These are phyloP conservation scores for Macaria liturata DNA, from an alignment of 2,888 invertebrate genomes.

Conservation along the genomic window DNA sequence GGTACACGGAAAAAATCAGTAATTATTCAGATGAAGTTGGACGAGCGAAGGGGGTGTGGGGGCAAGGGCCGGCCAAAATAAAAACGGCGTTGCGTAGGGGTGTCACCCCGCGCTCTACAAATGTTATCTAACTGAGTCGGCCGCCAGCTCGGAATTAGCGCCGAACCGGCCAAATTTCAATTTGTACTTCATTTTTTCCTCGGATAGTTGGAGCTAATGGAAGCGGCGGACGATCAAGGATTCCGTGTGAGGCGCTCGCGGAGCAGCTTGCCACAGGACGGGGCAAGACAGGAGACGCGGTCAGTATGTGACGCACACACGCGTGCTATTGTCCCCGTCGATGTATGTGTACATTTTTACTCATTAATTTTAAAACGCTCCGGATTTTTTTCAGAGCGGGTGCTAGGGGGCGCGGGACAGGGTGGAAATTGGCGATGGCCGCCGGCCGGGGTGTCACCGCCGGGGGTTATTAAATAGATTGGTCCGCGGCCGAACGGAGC, in stretches of 20 bases:
- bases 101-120: constrained; percentile 74
- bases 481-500: constrained; percentile 84
- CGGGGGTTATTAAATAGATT: constrained; percentile 84
- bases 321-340: constrained; percentile 61
- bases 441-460: constrained; percentile 82
- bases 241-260: constrained; percentile 42
- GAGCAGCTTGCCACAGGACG: background rate
- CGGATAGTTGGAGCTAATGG: constrained; percentile 72
- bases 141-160: constrained; percentile 75
- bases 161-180: constrained; percentile 76
- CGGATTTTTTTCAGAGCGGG: constrained; percentile 83
- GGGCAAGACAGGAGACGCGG: constrained; percentile 48
- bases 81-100: constrained; percentile 83
- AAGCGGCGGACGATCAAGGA: constrained; percentile 61
- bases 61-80: constrained; percentile 82
- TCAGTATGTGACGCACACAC: constrained; percentile 76
- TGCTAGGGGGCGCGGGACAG: constrained; percentile 68
- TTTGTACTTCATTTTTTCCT: constrained; percentile 75
- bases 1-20: constrained; percentile 83
- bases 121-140: constrained; percentile 83
- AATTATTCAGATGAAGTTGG: constrained; percentile 84
- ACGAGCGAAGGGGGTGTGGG: constrained; percentile 80
- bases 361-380: constrained; percentile 85
- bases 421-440: constrained; percentile 82
- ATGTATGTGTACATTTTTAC: constrained; percentile 84